These are phyloP conservation scores for Pristionchus entomophagus DNA, from an alignment of 2,888 invertebrate species.

Conservation along the genomic window DNA sequence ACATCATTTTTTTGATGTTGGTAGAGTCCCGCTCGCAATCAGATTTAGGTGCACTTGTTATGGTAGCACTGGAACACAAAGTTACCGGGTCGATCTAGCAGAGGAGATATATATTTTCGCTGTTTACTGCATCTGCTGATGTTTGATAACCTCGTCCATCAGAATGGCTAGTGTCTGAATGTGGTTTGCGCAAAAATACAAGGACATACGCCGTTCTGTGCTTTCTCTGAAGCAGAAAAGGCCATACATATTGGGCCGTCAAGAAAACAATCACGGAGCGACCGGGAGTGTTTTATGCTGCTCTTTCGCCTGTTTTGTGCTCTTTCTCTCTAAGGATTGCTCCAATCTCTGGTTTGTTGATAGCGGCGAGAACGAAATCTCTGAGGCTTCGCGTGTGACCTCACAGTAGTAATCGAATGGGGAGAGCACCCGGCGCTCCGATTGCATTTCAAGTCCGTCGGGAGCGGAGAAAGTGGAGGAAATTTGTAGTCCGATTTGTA, in stretches of 20 bases:
- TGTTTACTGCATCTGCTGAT: no score
- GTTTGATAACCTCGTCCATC: no score
- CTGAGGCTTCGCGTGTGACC: background rate
- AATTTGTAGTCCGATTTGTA: background rate
- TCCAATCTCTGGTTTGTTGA: constrained; percentile 16
- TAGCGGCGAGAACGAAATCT: background rate
- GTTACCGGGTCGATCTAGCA: no score
- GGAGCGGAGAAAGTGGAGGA: background rate
- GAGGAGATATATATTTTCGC: no score
- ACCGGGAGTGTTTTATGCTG: background rate
- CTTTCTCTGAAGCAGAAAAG: no score
- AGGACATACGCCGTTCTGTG: no score
- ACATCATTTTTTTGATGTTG: background rate
- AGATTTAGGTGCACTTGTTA: background rate
- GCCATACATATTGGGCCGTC: no score
- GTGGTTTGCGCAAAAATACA: no score
- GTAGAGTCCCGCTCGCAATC: background rate
- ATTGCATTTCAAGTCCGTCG: no score
- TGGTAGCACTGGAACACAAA: no score
- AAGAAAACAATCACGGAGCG: background rate
- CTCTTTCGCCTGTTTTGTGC: background rate
- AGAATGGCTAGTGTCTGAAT: no score
- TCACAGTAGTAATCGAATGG: background rate
- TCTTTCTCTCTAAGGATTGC: background rate
- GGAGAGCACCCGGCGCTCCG: background rate